phyloP scores from a whole-genome alignment of 2,888 invertebrate genomes.

The Anarsia innoxiella region DNA sequence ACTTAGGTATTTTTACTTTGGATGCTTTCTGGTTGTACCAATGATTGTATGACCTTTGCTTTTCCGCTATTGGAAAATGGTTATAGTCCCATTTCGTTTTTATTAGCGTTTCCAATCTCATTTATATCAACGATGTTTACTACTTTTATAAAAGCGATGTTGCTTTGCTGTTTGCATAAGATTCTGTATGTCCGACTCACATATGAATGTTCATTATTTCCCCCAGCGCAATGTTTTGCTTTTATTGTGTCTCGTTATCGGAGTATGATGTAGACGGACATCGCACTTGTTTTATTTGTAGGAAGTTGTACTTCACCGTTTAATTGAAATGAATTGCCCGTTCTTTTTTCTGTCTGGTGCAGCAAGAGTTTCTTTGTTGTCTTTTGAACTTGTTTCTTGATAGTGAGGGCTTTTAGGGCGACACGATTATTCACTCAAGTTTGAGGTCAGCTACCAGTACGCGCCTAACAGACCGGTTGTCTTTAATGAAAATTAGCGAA shows the following conservation, averaged over 20 bases:
- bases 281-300: constrained; percentile 40
- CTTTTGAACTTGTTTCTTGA: too few species aligned
- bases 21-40: too few species aligned
- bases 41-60: too few species aligned
- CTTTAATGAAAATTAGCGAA: constrained; percentile 11
- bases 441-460: constrained; percentile 5
- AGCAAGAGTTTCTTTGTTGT: too few species aligned
- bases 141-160: constrained; percentile 45
- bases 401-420: background rate
- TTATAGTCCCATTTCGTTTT: constrained; percentile 18
- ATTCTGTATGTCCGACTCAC: constrained; percentile 26
- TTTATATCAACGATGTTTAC: constrained; percentile 38
- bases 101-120: constrained; percentile 44
- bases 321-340: constrained; percentile 43
- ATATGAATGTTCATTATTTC: constrained; percentile 51
- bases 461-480: constrained; percentile 7
- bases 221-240: constrained; percentile 49
- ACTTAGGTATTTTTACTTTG: too few species aligned
- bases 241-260: constrained; percentile 43
- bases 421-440: background rate
- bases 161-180: constrained; percentile 42
- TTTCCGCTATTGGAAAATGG: too few species aligned
- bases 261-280: constrained; percentile 41
- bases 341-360: too few species aligned
- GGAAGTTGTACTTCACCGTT: constrained; percentile 34